Evolutionary conservation across 2,797 vertebrate species (phyloP).

Genomic region (Nannoperca obscura): DNA sequence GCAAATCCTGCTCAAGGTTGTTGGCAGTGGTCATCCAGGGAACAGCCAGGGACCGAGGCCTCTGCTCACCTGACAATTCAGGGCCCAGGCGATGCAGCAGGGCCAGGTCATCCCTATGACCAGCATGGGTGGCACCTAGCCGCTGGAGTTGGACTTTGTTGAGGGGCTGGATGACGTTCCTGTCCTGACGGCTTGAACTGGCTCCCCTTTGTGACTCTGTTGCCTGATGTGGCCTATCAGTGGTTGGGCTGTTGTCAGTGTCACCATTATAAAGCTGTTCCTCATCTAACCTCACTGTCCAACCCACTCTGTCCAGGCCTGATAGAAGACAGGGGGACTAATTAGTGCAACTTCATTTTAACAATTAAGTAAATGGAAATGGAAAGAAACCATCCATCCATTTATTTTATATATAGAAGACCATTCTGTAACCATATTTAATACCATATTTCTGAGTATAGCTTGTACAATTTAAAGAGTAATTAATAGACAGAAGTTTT

Average conservation of each 20-base stretch:
- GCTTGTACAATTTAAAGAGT: background rate
- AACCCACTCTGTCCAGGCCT: constrained; percentile 84
- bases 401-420: background rate
- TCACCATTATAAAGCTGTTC: constrained; percentile 76
- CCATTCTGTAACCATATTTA: background rate
- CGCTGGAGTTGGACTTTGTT: constrained; percentile 76
- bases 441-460: background rate
- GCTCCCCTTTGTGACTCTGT: constrained; percentile 48
- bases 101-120: constrained; percentile 87
- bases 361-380: background rate
- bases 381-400: background rate
- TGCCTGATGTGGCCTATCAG: constrained; percentile 73
- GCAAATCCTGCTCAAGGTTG: constrained; percentile 66
- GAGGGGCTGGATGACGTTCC: constrained; percentile 70
- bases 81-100: constrained; percentile 81
- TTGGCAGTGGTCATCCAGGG: constrained; percentile 89
- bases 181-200: constrained; percentile 59
- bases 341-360: constrained; percentile 12
- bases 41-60: constrained; percentile 88
- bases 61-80: constrained; percentile 74
- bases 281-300: constrained; percentile 68
- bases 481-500: background rate
- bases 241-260: constrained; percentile 71
- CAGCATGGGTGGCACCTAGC: constrained; percentile 75
- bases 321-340: constrained; percentile 29